Percentiles rank a stretch among this genome's conserved stretches.
phyloP scores from a whole-genome alignment of 2,797 vertebrate species.

The Sebastes trivittatus region DNA sequence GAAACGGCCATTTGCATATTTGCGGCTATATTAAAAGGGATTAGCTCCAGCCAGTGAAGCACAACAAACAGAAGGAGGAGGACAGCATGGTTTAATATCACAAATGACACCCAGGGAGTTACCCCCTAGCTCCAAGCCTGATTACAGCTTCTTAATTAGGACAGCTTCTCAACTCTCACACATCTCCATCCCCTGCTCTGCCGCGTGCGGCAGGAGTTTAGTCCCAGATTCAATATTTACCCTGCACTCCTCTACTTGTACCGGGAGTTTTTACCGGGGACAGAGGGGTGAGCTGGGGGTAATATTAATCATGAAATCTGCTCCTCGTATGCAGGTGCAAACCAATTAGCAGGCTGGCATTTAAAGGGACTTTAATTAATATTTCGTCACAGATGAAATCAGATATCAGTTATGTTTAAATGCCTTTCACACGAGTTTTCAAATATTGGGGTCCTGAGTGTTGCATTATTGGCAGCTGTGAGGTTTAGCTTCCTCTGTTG shows the following conservation, averaged over 20 bases:
- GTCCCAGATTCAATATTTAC: constrained; percentile 99
- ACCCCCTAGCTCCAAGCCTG: constrained; percentile 93
- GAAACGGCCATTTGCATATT: constrained; percentile 98
- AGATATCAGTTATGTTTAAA: constrained; percentile 91
- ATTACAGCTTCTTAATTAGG: constrained; percentile 99
- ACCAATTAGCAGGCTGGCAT: constrained; percentile 99
- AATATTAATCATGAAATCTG: constrained; percentile 86
- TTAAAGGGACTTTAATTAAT: constrained; percentile 94
- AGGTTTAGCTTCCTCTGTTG: constrained; percentile 33
- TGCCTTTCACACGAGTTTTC: constrained; percentile 87
- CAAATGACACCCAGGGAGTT: constrained; percentile 97
- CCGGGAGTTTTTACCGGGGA: constrained; percentile 88
- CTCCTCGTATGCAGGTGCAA: constrained; percentile 93
- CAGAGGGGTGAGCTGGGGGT: constrained; percentile 75
- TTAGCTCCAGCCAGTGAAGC: constrained; percentile 93
- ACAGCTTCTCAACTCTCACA: constrained; percentile 91
- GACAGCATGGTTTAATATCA: constrained; percentile 95
- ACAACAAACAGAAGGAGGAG: constrained; percentile 92
- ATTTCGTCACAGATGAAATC: constrained; percentile 88
- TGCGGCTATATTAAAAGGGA: constrained; percentile 99
- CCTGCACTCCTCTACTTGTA: constrained; percentile 96
- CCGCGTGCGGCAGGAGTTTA: constrained; percentile 87
- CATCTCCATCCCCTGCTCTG: constrained; percentile 85
- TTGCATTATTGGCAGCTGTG: constrained; percentile 81
- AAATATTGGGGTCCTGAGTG: constrained; percentile 78